These are phyloP conservation scores for Nematopogon swammerdamellus DNA, from an alignment of 2,888 invertebrate species.

Conservation along the genomic window DNA sequence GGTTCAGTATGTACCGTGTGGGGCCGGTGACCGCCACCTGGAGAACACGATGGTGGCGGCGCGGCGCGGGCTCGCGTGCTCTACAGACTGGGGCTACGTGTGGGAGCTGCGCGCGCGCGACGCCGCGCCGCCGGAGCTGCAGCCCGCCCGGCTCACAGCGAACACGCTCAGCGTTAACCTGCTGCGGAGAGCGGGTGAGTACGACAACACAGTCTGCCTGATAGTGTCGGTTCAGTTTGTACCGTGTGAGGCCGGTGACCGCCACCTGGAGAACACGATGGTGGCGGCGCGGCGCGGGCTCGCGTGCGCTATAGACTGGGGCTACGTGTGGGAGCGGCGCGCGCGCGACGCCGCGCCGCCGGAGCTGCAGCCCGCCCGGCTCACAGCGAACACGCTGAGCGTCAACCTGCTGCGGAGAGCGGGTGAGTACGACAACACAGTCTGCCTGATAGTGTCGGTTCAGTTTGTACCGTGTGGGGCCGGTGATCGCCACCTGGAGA, in stretches of 20 bases:
- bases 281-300: slow-evolving; percentile 15
- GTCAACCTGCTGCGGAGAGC: slow-evolving; percentile 18
- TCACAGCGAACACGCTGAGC: slow-evolving; percentile 23
- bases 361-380: slow-evolving; percentile 21
- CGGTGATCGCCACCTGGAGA: not conserved
- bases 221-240: too few relatives aligned
- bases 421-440: too few relatives aligned
- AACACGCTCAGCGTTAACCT: slow-evolving; percentile 21
- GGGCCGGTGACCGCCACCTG: not conserved
- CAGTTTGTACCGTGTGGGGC: too few relatives aligned
- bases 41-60: not conserved
- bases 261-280: not conserved
- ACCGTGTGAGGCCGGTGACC: too few relatives aligned
- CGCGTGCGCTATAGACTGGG: slow-evolving; percentile 27
- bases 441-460: too few relatives aligned
- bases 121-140: slow-evolving; percentile 18
- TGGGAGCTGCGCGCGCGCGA: slow-evolving; percentile 18
- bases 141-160: slow-evolving; percentile 25
- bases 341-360: slow-evolving; percentile 15
- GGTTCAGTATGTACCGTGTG: too few relatives aligned
- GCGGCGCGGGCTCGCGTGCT: slow-evolving; percentile 18
- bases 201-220: too few relatives aligned
- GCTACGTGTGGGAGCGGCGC: slow-evolving; percentile 20
- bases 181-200: slow-evolving; percentile 14
- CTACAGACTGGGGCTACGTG: slow-evolving; percentile 27